phyloP scores from a whole-genome alignment of 2,113 vertebrate genomes.

The Bambusicola thoracicus region DNA sequence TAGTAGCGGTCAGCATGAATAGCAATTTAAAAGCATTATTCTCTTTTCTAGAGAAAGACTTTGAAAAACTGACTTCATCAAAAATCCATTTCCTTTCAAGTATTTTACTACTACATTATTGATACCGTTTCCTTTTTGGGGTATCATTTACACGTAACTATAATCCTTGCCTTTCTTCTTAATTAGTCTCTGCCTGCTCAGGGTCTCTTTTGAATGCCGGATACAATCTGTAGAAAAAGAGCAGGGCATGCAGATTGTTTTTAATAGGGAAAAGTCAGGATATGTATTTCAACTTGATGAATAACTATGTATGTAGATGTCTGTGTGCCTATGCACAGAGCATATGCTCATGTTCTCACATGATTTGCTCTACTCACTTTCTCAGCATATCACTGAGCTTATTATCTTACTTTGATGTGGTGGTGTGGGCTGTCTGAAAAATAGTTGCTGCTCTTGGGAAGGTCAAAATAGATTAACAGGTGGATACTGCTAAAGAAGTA shows the following conservation, averaged over 20 bases:
- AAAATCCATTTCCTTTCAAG: constrained; percentile 64
- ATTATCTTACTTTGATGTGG: background rate
- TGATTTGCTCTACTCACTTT: background rate
- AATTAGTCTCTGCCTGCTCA: background rate
- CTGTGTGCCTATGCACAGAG: background rate
- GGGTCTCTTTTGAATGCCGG: background rate
- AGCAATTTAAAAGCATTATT: constrained; percentile 33
- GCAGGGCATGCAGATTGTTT: background rate
- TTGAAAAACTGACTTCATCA: constrained; percentile 51
- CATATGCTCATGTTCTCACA: background rate
- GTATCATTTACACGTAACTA: constrained; percentile 19
- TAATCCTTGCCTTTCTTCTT: constrained; percentile 25
- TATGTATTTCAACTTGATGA: background rate
- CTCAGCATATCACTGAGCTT: background rate
- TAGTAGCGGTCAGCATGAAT: background rate
- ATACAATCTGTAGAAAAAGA: background rate
- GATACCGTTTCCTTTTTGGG: constrained; percentile 33
- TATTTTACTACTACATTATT: constrained; percentile 56
- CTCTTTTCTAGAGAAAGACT: constrained; percentile 10
- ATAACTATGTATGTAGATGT: background rate
- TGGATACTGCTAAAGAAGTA: background rate
- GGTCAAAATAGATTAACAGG: background rate
- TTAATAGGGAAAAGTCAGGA: background rate
- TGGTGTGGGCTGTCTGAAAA: background rate
- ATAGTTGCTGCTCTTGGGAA: background rate